Conservation (phyloP, 2,888 invertebrate species). For the Ophioninae sp. region DNA sequence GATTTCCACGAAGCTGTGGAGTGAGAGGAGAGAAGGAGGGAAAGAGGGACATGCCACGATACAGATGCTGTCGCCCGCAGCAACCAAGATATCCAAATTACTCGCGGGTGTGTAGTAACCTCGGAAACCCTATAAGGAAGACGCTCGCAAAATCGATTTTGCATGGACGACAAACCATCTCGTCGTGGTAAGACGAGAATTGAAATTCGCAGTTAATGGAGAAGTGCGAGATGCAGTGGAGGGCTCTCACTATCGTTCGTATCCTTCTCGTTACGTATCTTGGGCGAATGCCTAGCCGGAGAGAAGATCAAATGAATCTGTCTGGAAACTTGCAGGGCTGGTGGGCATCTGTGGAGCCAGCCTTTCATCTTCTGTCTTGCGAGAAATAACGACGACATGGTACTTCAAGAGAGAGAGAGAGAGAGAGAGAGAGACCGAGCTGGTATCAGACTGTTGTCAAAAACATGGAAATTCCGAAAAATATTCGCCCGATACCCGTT, state of each 20-base stretch:
- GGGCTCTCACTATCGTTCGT: conserved; percentile 10
- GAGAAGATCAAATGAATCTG: conserved; percentile 55
- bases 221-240: conserved; percentile 35
- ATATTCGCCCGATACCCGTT: not conserved
- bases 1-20: conserved; percentile 55
- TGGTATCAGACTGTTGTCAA: conserved; percentile 14
- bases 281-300: conserved; percentile 30
- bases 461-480: not conserved
- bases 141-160: conserved; percentile 50
- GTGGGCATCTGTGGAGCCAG: conserved; percentile 27
- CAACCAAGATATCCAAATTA: conserved; percentile 58
- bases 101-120: conserved; percentile 39
- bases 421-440: not conserved
- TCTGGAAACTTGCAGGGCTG: conserved; percentile 32
- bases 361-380: conserved; percentile 42
- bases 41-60: conserved; percentile 23
- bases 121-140: conserved; percentile 23
- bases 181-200: conserved; percentile 51
- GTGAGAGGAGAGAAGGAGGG: not conserved
- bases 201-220: conserved; percentile 58
- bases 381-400: conserved; percentile 30
- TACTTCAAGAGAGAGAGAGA: not conserved
- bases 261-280: not conserved
- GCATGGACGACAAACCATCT: conserved; percentile 56
- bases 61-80: conserved; percentile 60